Conservation (phyloP, 2,113 vertebrate genomes). For the Gadus chalcogrammus region DNA sequence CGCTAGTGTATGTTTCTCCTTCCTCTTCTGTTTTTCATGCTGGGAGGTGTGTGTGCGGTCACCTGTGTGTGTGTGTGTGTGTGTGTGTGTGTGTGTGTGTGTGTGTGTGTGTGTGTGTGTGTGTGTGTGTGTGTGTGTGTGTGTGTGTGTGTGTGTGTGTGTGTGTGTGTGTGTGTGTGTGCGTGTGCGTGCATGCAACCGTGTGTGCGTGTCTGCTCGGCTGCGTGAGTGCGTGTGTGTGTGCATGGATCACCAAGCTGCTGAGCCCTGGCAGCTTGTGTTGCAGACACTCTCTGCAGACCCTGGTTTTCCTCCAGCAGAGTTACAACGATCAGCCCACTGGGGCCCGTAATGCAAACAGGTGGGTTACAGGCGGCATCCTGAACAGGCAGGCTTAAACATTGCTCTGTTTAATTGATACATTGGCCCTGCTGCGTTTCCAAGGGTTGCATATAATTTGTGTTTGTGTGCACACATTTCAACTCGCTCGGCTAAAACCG, state of each 20-base stretch:
- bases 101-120: not conserved
- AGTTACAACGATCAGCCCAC: conserved; percentile 22
- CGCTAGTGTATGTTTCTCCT: too few species aligned
- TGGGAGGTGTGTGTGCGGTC: too few species aligned
- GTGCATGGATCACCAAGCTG: not conserved
- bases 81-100: not conserved
- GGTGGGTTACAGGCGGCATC: conserved; percentile 22
- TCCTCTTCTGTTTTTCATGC: too few species aligned
- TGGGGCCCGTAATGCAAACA: conserved; percentile 31
- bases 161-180: too few species aligned
- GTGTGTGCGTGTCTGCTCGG: not conserved
- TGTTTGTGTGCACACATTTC: not conserved
- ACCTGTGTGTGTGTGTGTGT: not conserved
- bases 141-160: not conserved
- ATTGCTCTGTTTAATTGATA: conserved; percentile 48
- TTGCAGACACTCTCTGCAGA: conserved; percentile 3
- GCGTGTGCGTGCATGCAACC: too few species aligned
- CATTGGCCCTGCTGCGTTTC: not conserved
- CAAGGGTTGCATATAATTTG: not conserved
- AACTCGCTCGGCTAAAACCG: too few species aligned
- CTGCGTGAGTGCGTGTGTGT: too few species aligned
- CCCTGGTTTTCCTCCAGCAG: not conserved
- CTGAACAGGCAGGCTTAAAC: conserved; percentile 8
- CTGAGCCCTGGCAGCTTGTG: conserved; percentile 1
- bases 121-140: too few species aligned